These are phyloP conservation scores for Saguinus midas DNA, from an alignment of 2,113 vertebrate genomes.

Conservation along the genomic window DNA sequence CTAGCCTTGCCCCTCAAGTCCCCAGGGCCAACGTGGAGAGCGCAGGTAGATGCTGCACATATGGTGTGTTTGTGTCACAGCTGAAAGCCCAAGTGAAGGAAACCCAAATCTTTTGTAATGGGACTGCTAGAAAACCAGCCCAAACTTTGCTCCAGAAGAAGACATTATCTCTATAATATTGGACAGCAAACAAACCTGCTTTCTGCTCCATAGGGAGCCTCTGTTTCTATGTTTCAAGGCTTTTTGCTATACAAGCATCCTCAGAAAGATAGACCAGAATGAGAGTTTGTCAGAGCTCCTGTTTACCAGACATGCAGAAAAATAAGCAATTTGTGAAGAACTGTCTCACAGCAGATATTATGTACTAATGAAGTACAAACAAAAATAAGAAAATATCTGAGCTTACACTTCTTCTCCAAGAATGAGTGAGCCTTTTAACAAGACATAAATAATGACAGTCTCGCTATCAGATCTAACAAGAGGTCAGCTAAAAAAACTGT, in stretches of 20 bases:
- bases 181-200: slow-evolving; percentile 27
- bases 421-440: neutral
- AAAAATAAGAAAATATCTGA: neutral
- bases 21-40: neutral
- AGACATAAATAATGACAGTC: neutral
- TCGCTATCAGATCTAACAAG: neutral
- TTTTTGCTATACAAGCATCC: slow-evolving; percentile 9
- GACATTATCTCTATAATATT: neutral
- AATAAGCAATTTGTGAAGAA: neutral
- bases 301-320: neutral
- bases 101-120: neutral
- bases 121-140: neutral
- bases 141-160: neutral
- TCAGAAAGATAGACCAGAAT: neutral
- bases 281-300: neutral
- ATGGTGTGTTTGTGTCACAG: neutral
- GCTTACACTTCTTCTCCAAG: neutral
- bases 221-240: slow-evolving; percentile 6
- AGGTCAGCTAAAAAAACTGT: neutral
- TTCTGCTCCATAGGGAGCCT: neutral
- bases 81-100: neutral
- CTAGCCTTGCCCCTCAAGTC: neutral
- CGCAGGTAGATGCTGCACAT: too few relatives aligned
- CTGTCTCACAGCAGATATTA: neutral
- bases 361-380: neutral